Evolutionary conservation across 1,140 invertebrate genomes (phyloP), one percentile per base, ranked within the genome.

Genomic region (Drosophila sechellia): DNA sequence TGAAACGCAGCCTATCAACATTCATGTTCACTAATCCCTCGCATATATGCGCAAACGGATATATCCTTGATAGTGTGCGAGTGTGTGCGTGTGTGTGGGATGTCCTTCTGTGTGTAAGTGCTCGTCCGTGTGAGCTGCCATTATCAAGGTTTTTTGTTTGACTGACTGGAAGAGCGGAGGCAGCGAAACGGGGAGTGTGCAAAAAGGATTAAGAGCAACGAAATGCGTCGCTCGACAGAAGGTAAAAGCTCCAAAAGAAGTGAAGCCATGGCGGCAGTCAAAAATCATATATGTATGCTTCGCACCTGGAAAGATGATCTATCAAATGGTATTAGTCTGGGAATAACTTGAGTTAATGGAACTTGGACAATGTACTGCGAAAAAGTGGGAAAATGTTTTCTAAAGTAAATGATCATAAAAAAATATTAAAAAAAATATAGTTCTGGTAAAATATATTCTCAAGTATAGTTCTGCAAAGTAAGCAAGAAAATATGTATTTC

Each of bases 41-140:
- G 75, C 80, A 83, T 83, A 83, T 83, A 83, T 83, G 80, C 80
- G 80, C 80, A 83, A 83, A 84, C 79, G 80, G 79, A 83, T 83
- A 84, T 83, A 52, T 69, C 35, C 45, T 31, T 20, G 69, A 45
- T 56, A 49, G 34, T 42, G 48, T 34, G 34, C 5, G 22, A 27
- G 25, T 27, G 25, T 34, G 37, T 49, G 22, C 59, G 10, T 55
- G 17, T 63, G 57, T 57, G 55, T 57, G 55, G 37, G 39, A 59
- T 27, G 46, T 11, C 20, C 37, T 34, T 59, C 15, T 50, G 13
- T 69, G 42, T 43, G 45, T 48, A 6, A 46, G 31, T 56, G 40
- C 56, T n/a, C 45, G 25, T 68, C 37, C 48, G 50, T 57, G 55
- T 49, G 48, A 72, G 73, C 79, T 77, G 79, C 79, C 80, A 83